Evolutionary conservation across 1,140 invertebrate genomes (phyloP), one percentile per base, ranked within the genome.

Genomic region (Camponotus vicinus): DNA sequence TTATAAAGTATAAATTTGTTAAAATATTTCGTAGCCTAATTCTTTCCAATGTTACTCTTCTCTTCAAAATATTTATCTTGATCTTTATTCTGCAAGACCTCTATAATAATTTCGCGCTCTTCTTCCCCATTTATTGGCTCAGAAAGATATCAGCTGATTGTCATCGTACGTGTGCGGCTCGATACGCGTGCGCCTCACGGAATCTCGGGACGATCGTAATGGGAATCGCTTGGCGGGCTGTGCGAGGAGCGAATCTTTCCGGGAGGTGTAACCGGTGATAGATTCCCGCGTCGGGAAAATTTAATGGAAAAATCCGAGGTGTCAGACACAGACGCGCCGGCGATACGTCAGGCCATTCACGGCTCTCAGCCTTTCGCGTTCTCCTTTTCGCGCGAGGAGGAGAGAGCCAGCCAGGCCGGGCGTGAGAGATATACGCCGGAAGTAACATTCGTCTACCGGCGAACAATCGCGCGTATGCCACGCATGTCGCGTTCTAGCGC

Each of bases 221-320:
- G 92, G 93, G 90, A 93, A 94, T 94, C 92, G 92, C 92, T 93
- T 90, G 90, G 86, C 87, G 88, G 88, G 90, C 87, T 71, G 78
- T 34, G 66, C 37, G 40, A 73, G 88, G 85, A 88, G 92, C 91
- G 90, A 88, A 88, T 92, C 93, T 92, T 91, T 92, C 83, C 91
- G 84, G 92, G 89, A 92, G 92, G 91, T 93, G 92, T 93, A 93
- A 90, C 92, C 90, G 91, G 93, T 95, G 94, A 95, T 95, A 94
- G 94, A 95, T 95, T 95, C 86, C 91, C 92, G 89, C 93, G 93
- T 94, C 92, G 92, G 87, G 92, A 92, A 95, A 94, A 94, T 94
- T 95, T 95, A 95, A 95, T 95, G 94, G 94, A 95, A 95, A 95
- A 94, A 94, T 95, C 94, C 93, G 89, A 91, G 92, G 93, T 94